Base-by-base conservation (phyloP, 2,797 vertebrate species). In the Sebastes matsubarae region DNA sequence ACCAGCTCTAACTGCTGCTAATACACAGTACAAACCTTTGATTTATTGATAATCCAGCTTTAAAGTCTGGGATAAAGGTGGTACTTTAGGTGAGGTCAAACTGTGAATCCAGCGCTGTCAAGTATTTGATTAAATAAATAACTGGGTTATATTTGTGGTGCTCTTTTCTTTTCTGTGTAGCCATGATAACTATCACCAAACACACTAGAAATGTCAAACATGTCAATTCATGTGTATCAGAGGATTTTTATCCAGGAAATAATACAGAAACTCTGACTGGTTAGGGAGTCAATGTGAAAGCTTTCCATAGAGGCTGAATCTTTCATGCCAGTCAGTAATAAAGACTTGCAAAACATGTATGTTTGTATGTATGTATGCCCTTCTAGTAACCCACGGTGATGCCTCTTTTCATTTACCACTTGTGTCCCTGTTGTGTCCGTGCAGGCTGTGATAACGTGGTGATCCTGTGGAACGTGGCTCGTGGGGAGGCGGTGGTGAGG, bases 361-460 rank as follows among this genome's bases (percentile, higher is more conserved):
- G 36, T 38, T 38, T 38, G 36, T 38, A 38, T 38, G 36, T 38
- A 38, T 38, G 13, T 38, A 38, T 30, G 10, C 18, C 24, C 24
- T 24, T 6, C 5, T 16, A 14, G 6, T 50, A 38, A 54, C 8
- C 50, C 16, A 30, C 30, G 20, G 8, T 36, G 29, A 29, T 20
- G 24, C 50, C 6, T 46, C 16, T 13, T 25, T 16, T 30, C 42
- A 22, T 46, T 11, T 3, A 20, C 34, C 32, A 4, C 8, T 2
- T 4, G 7, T 27, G 11, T 14, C 25, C 0, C 14, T n/a, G 36
- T n/a, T 59, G 65, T 38, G 14, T 73, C 30, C 50, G 0, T 6
- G 25, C 92, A 98, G 97, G 95, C 72, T 97, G 97, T 14, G 97
- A 98, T 83, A 98, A 98, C 5, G 94, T 97, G 67, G 79, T 98